These are phyloP conservation scores for Notothenia coriiceps DNA, from an alignment of 2,113 vertebrate genomes.

Conservation along the genomic window DNA sequence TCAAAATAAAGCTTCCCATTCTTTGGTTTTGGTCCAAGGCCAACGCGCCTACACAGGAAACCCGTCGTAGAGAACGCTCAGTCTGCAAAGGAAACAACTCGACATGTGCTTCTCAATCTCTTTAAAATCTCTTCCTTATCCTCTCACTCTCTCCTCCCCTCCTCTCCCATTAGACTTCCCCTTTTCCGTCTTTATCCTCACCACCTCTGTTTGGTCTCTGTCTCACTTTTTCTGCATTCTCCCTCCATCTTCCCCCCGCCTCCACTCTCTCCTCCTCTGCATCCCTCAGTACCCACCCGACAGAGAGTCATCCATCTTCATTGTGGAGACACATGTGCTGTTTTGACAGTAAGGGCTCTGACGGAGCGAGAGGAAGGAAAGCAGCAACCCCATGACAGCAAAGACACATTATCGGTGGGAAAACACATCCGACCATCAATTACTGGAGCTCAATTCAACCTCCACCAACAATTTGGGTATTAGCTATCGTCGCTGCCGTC, in stretches of 20 bases:
- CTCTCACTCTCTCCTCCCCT: slow-evolving; percentile 14
- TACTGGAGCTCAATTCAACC: slow-evolving; percentile 49
- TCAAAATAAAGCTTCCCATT: slow-evolving; percentile 57
- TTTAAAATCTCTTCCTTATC: slow-evolving; percentile 18
- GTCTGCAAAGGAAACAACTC: slow-evolving; percentile 51
- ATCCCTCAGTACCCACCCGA: slow-evolving; percentile 61
- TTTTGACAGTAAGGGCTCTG: slow-evolving; percentile 84
- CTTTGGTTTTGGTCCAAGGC: slow-evolving; percentile 50
- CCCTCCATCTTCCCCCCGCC: slow-evolving; percentile 34
- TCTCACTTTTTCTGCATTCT: slow-evolving; percentile 41
- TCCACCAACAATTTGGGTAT: slow-evolving; percentile 57
- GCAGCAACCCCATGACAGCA: slow-evolving; percentile 74
- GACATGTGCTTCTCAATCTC: slow-evolving; percentile 50
- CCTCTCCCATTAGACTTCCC: slow-evolving; percentile 39
- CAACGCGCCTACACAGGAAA: slow-evolving; percentile 57
- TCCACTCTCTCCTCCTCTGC: slow-evolving; percentile 50
- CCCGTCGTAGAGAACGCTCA: slow-evolving; percentile 19
- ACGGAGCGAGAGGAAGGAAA: slow-evolving; percentile 80
- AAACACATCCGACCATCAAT: slow-evolving; percentile 78
- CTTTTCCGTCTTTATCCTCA: slow-evolving; percentile 23
- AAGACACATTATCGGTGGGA: slow-evolving; percentile 80
- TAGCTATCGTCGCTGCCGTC: slow-evolving; percentile 43
- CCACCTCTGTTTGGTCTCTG: slow-evolving; percentile 32
- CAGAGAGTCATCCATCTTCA: slow-evolving; percentile 84
- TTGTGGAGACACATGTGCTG: slow-evolving; percentile 80